Conservation (phyloP, 2,797 vertebrate species). For the Garrulus glandarius region DNA sequence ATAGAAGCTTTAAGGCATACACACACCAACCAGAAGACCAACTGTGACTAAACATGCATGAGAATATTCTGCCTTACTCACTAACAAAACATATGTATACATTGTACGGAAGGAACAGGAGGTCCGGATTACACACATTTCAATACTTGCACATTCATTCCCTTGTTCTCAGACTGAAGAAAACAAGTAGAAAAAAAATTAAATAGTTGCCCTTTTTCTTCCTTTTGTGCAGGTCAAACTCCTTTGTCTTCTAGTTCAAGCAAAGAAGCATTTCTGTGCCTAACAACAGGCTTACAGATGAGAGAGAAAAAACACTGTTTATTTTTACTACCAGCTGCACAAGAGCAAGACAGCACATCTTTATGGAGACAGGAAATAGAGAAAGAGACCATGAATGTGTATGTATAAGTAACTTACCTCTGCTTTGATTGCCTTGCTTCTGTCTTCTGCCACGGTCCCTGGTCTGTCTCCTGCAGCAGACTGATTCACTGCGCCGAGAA, state of each 20-base stretch:
- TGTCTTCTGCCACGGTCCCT: not conserved
- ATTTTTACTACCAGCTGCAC: not conserved
- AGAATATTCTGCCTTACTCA: not conserved
- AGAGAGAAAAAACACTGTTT: not conserved
- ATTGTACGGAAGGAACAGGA: not conserved
- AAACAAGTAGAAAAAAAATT: not conserved
- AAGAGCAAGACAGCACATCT: not conserved
- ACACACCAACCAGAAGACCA: not conserved
- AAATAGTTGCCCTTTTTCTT: not conserved
- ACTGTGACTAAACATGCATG: not conserved
- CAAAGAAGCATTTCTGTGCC: not conserved
- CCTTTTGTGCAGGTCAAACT: not conserved
- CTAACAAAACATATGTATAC: not conserved
- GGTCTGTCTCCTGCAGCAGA: not conserved
- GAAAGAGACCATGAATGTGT: not conserved
- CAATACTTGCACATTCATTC: not conserved
- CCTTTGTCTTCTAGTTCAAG: not conserved
- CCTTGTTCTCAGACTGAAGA: not conserved
- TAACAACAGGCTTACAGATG: not conserved
- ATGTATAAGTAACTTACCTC: not conserved
- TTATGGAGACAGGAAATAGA: not conserved
- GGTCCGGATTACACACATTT: not conserved
- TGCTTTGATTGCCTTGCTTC: not conserved
- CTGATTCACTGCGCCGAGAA: slow-evolving; percentile 28
- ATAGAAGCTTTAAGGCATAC: not conserved